These are phyloP conservation scores for Centrocercus urophasianus DNA, from an alignment of 2,113 vertebrate species.

Conservation along the genomic window DNA sequence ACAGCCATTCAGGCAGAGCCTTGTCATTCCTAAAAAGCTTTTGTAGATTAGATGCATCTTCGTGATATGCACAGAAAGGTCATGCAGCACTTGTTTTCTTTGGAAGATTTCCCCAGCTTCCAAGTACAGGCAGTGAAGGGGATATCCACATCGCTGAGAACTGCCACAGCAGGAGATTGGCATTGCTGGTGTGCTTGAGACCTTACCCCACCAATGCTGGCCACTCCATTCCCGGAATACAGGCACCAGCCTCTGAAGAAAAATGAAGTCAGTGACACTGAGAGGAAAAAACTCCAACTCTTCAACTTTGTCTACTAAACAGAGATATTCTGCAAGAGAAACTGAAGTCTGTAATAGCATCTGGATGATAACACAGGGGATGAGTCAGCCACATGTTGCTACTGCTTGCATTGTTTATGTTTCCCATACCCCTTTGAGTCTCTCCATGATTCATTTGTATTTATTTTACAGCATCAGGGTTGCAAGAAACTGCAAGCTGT, in stretches of 20 bases:
- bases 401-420: slow-evolving; percentile 60
- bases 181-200: not conserved
- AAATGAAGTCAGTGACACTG: not conserved
- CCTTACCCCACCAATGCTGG: not conserved
- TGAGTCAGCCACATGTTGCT: slow-evolving; percentile 50
- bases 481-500: slow-evolving; percentile 44
- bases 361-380: slow-evolving; percentile 48
- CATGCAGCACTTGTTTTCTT: not conserved
- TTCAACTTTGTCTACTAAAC: not conserved
- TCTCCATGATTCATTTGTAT: slow-evolving; percentile 46
- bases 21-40: slow-evolving; percentile 56
- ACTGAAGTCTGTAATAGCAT: slow-evolving; percentile 33
- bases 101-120: slow-evolving; percentile 14
- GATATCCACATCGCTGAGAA: not conserved
- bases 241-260: not conserved
- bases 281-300: not conserved
- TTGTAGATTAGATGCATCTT: slow-evolving; percentile 18
- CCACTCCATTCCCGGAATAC: not conserved
- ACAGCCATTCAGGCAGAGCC: not conserved
- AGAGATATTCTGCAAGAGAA: slow-evolving; percentile 28
- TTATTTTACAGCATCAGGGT: slow-evolving; percentile 31
- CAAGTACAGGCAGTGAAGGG: not conserved
- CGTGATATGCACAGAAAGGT: not conserved
- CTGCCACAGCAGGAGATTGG: not conserved
- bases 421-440: slow-evolving; percentile 38